A percentile compares a stretch with the other conserved stretches of the same genome.
Evolutionary conservation across 1,140 invertebrate species (phyloP).

Genomic region (Drosophila quadrilineata): DNA sequence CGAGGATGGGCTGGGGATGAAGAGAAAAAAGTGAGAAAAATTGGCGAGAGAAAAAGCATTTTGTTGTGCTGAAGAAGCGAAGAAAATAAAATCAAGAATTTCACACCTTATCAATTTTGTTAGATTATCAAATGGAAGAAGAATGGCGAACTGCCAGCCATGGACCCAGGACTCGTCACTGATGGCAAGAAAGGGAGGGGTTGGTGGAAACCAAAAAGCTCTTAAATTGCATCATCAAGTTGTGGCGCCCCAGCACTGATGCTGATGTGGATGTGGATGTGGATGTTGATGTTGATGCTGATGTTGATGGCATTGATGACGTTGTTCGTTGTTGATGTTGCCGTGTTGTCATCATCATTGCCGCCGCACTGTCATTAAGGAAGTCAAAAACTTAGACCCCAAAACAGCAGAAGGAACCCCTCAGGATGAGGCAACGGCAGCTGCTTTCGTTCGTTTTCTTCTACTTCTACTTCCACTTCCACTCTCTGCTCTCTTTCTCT

Average conservation of each 20-base stretch:
- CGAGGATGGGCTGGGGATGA: neutral
- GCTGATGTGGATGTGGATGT: neutral
- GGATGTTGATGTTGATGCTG: constrained; percentile 14
- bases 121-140: constrained; percentile 75
- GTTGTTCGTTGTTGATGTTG: constrained; percentile 30
- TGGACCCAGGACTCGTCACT: neutral
- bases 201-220: constrained; percentile 25
- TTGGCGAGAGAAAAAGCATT: constrained; percentile 52
- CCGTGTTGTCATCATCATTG: constrained; percentile 48
- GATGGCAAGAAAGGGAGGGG: constrained; percentile 1
- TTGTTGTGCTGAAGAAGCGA: constrained; percentile 51
- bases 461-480: too few relatives aligned
- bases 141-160: constrained; percentile 21
- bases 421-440: neutral
- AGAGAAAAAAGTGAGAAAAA: constrained; percentile 22
- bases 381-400: constrained; percentile 76
- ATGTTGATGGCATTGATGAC: constrained; percentile 41
- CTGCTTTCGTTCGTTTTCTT: too few relatives aligned
- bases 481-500: constrained; percentile 39
- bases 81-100: constrained; percentile 79
- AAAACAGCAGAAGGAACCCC: constrained; percentile 19
- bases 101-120: constrained; percentile 79
- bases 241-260: constrained; percentile 15
- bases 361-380: constrained; percentile 66
- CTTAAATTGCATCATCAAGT: constrained; percentile 70